Percentiles rank a stretch among this genome's conserved stretches.
Evolutionary conservation across 1,140 invertebrate genomes (phyloP).

Genomic region (Brachionus koreanus): DNA sequence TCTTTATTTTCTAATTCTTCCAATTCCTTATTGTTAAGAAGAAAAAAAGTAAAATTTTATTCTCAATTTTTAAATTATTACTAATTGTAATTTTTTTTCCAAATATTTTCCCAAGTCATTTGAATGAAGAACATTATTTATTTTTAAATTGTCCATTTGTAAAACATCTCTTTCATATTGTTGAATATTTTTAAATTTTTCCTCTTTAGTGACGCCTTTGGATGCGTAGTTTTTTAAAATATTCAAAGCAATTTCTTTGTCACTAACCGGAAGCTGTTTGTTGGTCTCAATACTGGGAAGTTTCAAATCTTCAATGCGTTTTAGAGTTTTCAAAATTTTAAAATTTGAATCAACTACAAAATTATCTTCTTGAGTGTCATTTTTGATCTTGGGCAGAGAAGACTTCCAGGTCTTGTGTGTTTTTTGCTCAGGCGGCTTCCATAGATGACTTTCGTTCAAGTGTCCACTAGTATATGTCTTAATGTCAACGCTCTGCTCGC

Average conservation of each 20-base stretch:
- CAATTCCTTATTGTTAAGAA: neutral
- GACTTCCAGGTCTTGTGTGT: neutral
- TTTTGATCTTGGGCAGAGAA: conserved; percentile 2
- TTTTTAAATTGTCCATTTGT: neutral
- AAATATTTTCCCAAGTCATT: neutral
- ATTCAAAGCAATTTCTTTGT: conserved; percentile 25
- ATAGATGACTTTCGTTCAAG: conserved; percentile 37
- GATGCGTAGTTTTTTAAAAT: neutral
- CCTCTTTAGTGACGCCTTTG: conserved; percentile 8
- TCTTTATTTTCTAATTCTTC: neutral
- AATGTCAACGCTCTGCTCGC: conserved; percentile 4
- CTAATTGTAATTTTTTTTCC: neutral
- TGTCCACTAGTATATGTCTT: conserved; percentile 23
- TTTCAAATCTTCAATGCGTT: neutral
- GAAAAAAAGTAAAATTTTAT: neutral
- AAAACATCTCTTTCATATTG: neutral
- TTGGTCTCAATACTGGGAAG: neutral
- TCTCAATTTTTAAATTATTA: neutral
- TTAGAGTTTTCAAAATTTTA: neutral
- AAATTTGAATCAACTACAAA: neutral
- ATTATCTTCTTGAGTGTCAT: neutral
- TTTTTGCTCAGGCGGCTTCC: conserved; percentile 30
- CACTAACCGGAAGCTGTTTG: neutral
- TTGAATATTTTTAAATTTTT: conserved; percentile 32
- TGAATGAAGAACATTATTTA: conserved; percentile 32